A percentile compares a stretch with the other conserved stretches of the same genome.
Evolutionary conservation across 2,797 vertebrate genomes (phyloP).

Genomic region (Rhodeus uyekii): DNA sequence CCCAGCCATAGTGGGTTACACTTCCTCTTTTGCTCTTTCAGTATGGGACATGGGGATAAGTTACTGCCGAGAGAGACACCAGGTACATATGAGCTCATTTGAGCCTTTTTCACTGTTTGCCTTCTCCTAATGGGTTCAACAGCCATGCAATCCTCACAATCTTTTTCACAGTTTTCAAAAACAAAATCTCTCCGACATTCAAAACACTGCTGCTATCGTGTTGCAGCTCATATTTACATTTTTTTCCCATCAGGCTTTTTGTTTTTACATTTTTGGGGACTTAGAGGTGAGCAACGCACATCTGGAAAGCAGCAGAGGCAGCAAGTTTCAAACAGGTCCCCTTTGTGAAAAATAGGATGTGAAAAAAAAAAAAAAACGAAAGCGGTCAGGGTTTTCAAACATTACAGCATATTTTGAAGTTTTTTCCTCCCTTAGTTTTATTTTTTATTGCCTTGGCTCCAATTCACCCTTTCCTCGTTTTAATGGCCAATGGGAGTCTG

Average conservation of each 20-base stretch:
- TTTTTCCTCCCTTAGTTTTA: slow-evolving; percentile 68
- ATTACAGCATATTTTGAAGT: slow-evolving; percentile 81
- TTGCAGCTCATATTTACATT: slow-evolving; percentile 40
- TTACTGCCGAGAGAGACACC: slow-evolving; percentile 24
- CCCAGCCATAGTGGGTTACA: slow-evolving; percentile 45
- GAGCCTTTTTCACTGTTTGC: slow-evolving; percentile 29
- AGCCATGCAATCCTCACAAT: slow-evolving; percentile 30
- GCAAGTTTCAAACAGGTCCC: slow-evolving; percentile 75
- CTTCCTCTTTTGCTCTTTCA: slow-evolving; percentile 36
- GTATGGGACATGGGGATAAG: slow-evolving; percentile 40
- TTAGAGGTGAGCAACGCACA: slow-evolving; percentile 72
- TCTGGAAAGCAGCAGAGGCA: slow-evolving; percentile 78
- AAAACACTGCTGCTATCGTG: slow-evolving; percentile 25
- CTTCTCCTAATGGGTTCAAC: slow-evolving; percentile 41
- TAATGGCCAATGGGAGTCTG: slow-evolving; percentile 81
- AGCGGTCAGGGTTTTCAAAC: slow-evolving; percentile 75
- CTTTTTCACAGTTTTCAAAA: slow-evolving; percentile 44
- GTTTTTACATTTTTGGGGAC: slow-evolving; percentile 52
- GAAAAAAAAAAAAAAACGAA: slow-evolving; percentile 55
- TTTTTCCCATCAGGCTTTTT: slow-evolving; percentile 26
- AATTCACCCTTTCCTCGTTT: slow-evolving; percentile 74
- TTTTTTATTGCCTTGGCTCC: slow-evolving; percentile 80
- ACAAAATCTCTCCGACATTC: slow-evolving; percentile 42
- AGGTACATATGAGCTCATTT: slow-evolving; percentile 47
- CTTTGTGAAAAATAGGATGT: slow-evolving; percentile 78